These are phyloP conservation scores for Beaufortia kweichowensis DNA, from an alignment of 2,113 vertebrate genomes.

Conservation along the genomic window DNA sequence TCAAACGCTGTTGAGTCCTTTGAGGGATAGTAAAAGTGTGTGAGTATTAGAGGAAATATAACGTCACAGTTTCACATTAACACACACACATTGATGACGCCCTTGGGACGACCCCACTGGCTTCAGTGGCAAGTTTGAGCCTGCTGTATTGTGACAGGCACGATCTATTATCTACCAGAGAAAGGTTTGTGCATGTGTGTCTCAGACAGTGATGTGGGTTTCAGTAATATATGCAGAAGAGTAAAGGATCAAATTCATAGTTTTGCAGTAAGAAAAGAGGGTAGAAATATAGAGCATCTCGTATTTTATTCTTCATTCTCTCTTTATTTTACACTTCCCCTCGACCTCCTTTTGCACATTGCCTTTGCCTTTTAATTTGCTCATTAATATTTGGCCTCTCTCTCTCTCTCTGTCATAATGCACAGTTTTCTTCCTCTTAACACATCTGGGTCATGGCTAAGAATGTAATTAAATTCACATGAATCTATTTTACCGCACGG, in stretches of 20 bases:
- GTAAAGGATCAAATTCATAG: not conserved
- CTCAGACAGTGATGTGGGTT: not conserved
- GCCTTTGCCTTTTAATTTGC: not conserved
- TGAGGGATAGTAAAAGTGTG: not conserved
- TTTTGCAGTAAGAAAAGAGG: not conserved
- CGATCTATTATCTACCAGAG: slow-evolving; percentile 3
- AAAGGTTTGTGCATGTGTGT: not conserved
- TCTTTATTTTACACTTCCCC: not conserved
- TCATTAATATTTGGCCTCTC: not conserved
- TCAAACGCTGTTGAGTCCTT: slow-evolving; percentile 1
- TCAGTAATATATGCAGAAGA: slow-evolving; percentile 21
- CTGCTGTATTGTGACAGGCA: slow-evolving; percentile 21
- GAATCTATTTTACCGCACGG: not conserved
- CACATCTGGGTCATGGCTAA: not conserved
- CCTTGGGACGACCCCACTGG: slow-evolving; percentile 30
- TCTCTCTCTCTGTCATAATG: slow-evolving; percentile 6
- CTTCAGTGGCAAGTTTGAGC: slow-evolving; percentile 24
- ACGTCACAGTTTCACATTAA: slow-evolving; percentile 21
- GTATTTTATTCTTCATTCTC: not conserved
- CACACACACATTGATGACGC: slow-evolving; percentile 15
- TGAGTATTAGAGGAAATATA: slow-evolving; percentile 9
- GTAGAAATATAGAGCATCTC: not conserved
- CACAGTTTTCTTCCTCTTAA: not conserved
- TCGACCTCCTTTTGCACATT: not conserved
- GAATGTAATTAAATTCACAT: not conserved